Evolutionary conservation across 2,113 vertebrate genomes (phyloP).

Genomic region (Hippoglossus stenolepis): DNA sequence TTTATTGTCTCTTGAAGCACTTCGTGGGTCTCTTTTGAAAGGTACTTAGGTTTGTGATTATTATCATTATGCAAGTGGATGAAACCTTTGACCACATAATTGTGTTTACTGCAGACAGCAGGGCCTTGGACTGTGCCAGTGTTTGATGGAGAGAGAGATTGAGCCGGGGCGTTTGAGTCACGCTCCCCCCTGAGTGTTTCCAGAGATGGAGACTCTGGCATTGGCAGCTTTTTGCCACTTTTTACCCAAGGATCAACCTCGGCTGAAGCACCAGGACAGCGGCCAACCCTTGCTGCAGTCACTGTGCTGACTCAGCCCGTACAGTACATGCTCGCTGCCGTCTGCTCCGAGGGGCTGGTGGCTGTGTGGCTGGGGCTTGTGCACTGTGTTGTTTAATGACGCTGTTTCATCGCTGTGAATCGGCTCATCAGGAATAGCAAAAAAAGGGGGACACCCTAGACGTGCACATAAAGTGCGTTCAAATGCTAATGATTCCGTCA

Average conservation of each 20-base stretch:
- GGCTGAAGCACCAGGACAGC: slow-evolving; percentile 44
- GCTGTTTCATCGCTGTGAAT: slow-evolving; percentile 3
- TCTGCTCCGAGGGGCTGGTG: slow-evolving; percentile 7
- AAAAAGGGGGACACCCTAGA: neutral
- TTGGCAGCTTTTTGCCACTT: slow-evolving; percentile 41
- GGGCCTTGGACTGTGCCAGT: neutral
- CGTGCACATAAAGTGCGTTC: neutral
- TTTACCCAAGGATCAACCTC: slow-evolving; percentile 51
- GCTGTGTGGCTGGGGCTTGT: slow-evolving; percentile 1
- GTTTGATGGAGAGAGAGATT: slow-evolving; percentile 18
- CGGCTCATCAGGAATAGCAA: slow-evolving; percentile 19
- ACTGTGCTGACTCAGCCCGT: slow-evolving; percentile 53
- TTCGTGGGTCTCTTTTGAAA: too few relatives aligned
- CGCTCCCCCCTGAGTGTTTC: slow-evolving; percentile 14
- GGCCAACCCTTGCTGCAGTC: slow-evolving; percentile 41
- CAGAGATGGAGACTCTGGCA: slow-evolving; percentile 30
- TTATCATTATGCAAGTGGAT: neutral
- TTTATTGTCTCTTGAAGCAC: too few relatives aligned
- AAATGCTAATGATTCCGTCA: neutral
- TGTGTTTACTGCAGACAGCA: neutral
- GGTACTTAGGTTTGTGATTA: neutral
- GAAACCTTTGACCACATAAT: slow-evolving; percentile 8
- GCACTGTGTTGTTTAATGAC: slow-evolving; percentile 39
- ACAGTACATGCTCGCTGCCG: slow-evolving; percentile 23
- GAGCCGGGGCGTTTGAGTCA: slow-evolving; percentile 23